phyloP scores from a whole-genome alignment of 1,140 invertebrate genomes.

The Cydia strobilella region DNA sequence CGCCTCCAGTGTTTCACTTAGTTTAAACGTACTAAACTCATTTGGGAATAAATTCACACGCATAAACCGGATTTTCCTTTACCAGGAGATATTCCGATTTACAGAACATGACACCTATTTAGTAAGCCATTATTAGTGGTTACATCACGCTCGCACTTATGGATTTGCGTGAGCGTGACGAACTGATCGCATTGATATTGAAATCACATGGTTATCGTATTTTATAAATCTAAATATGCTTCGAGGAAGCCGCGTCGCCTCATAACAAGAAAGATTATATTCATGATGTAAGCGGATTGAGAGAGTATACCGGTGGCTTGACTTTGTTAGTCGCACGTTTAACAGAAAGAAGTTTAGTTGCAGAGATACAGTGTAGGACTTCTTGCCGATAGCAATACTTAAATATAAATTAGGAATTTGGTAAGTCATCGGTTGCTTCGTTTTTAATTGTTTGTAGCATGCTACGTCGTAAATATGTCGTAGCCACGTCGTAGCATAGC shows the following conservation, averaged over 20 bases:
- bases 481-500: constrained; percentile 17
- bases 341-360: neutral
- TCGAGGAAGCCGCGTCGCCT: neutral
- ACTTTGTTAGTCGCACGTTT: neutral
- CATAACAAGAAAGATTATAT: neutral
- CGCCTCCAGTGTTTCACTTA: neutral
- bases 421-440: neutral
- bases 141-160: neutral
- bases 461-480: constrained; percentile 10
- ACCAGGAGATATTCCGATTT: neutral
- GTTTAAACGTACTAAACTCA: neutral
- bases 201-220: neutral
- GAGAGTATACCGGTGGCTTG: neutral
- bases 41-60: constrained; percentile 14
- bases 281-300: neutral
- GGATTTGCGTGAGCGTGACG: neutral
- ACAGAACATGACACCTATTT: neutral
- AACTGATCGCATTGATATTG: neutral
- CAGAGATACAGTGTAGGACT: neutral
- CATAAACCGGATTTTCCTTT: neutral
- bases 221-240: neutral
- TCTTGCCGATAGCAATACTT: too few species aligned
- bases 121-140: neutral
- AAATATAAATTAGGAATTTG: too few species aligned
- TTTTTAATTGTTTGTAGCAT: neutral